phyloP scores from a whole-genome alignment of 2,888 invertebrate genomes.

The Conops quadrifasciatus region DNA sequence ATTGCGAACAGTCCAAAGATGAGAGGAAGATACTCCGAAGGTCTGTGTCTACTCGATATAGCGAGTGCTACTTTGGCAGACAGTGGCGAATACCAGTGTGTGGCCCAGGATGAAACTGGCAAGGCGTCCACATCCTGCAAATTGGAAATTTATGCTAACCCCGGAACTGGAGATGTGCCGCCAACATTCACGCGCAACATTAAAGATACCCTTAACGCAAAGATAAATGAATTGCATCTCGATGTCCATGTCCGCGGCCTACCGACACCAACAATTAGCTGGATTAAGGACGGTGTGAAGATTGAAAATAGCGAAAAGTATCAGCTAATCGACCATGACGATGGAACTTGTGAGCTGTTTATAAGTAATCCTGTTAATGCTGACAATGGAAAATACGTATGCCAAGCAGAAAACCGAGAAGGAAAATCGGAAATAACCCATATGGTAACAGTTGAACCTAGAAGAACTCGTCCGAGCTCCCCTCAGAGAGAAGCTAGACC shows the following conservation, averaged over 20 bases:
- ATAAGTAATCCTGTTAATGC: constrained; percentile 72
- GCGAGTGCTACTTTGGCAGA: constrained; percentile 70
- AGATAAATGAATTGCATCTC: constrained; percentile 76
- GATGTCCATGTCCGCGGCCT: constrained; percentile 82
- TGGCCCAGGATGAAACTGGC: constrained; percentile 79
- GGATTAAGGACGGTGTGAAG: constrained; percentile 78
- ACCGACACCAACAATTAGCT: constrained; percentile 75
- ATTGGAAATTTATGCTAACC: constrained; percentile 61
- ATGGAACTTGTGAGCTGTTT: constrained; percentile 77
- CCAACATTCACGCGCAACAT: constrained; percentile 81
- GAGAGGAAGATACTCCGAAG: constrained; percentile 62
- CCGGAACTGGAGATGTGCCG: constrained; percentile 68
- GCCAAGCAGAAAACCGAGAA: constrained; percentile 76
- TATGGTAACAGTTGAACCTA: constrained; percentile 74
- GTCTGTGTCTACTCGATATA: constrained; percentile 61
- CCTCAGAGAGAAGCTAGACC: constrained; percentile 56
- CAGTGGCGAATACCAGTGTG: constrained; percentile 81
- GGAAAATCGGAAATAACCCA: constrained; percentile 80
- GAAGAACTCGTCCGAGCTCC: constrained; percentile 56
- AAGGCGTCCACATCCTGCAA: constrained; percentile 74
- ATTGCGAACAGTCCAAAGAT: constrained; percentile 69
- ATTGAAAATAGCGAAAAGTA: constrained; percentile 71
- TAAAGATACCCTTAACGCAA: constrained; percentile 70
- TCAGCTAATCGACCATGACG: constrained; percentile 75
- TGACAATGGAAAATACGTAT: constrained; percentile 68